Evolutionary conservation across 2,888 invertebrate species (phyloP).

Genomic region (Hirudinaria manillensis): DNA sequence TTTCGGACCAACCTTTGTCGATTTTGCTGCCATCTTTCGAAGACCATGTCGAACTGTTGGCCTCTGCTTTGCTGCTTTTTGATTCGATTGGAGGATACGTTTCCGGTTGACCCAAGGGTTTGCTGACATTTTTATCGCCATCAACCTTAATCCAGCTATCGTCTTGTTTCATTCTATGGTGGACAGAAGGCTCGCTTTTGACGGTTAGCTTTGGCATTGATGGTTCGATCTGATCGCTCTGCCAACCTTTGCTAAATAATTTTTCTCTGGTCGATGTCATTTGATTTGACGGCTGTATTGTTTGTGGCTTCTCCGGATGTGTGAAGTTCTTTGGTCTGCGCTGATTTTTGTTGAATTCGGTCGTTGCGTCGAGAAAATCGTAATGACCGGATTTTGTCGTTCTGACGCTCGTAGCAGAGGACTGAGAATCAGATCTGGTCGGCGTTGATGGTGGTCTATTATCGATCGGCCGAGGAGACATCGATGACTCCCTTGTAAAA

Average conservation of each 20-base stretch:
- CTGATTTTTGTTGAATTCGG: background rate
- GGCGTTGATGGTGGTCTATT: no score
- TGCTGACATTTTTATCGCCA: no score
- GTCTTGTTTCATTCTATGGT: background rate
- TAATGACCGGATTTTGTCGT: slow-evolving; percentile 13
- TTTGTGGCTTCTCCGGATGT: no score
- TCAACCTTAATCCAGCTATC: background rate
- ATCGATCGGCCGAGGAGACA: background rate
- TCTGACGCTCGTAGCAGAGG: background rate
- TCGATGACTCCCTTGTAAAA: background rate
- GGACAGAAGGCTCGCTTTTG: no score
- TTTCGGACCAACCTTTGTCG: background rate
- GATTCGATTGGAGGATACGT: no score
- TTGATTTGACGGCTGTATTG: background rate
- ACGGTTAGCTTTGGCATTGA: no score
- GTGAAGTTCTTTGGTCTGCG: no score
- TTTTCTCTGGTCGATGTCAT: background rate
- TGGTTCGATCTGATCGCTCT: no score
- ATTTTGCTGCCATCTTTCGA: background rate
- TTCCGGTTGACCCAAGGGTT: no score
- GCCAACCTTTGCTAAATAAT: background rate
- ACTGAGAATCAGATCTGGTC: background rate
- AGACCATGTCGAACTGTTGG: no score
- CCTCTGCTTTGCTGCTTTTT: no score
- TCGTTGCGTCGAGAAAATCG: slow-evolving; percentile 2